Evolutionary conservation across 2,113 vertebrate species (phyloP).

Genomic region (Ascaphus truei): DNA sequence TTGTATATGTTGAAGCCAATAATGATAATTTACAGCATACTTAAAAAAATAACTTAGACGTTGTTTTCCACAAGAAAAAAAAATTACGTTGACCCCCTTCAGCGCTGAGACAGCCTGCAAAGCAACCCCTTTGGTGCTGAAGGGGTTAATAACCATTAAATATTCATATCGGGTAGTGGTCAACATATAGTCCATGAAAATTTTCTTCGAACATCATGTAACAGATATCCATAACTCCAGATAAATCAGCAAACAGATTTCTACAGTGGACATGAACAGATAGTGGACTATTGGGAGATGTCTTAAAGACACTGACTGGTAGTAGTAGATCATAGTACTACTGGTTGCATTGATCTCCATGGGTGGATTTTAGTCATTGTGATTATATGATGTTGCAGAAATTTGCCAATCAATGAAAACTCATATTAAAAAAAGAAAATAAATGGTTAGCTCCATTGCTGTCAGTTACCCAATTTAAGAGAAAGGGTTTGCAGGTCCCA

Average conservation of each 20-base stretch:
- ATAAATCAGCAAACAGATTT: neutral
- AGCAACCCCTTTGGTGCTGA: neutral
- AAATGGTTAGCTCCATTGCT: neutral
- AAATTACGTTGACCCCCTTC: neutral
- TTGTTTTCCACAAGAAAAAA: constrained; percentile 31
- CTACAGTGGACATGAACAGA: neutral
- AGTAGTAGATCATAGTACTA: neutral
- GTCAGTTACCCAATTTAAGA: neutral
- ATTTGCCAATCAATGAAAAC: constrained; percentile 27
- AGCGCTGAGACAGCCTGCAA: neutral
- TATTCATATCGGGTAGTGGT: neutral
- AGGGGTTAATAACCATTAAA: neutral
- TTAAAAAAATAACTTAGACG: constrained; percentile 25
- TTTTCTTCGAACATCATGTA: constrained; percentile 12
- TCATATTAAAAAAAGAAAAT: neutral
- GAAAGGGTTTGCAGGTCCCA: constrained; percentile 3
- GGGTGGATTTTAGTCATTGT: neutral
- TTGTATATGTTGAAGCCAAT: neutral
- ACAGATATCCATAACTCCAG: neutral
- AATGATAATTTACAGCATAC: neutral
- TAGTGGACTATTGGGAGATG: neutral
- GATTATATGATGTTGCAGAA: neutral
- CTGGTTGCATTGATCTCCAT: neutral
- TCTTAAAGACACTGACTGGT: neutral
- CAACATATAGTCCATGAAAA: neutral